Evolutionary conservation across 2,797 vertebrate genomes (phyloP).

Genomic region (Alfaro cultratus): DNA sequence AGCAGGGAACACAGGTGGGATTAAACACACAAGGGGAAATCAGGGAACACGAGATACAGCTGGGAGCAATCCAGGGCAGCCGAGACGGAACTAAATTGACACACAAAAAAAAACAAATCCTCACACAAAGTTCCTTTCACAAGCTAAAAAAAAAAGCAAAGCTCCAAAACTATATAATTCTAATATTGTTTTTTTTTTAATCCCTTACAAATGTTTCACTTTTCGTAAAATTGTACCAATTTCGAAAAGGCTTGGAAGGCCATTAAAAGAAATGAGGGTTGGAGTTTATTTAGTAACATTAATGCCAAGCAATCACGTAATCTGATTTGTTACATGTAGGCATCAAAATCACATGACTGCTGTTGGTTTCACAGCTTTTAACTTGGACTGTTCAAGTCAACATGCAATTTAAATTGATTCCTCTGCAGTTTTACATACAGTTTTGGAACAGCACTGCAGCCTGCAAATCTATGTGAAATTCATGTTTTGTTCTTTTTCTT

Average conservation of each 20-base stretch:
- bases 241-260: neutral
- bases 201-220: neutral
- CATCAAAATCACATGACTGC: neutral
- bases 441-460: neutral
- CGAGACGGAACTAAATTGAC: too few species aligned
- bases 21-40: too few species aligned
- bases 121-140: neutral
- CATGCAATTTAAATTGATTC: neutral
- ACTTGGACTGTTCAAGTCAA: neutral
- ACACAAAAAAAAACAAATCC: too few species aligned
- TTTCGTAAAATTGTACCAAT: neutral
- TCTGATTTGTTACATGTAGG: too few species aligned
- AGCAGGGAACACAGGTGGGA: too few species aligned
- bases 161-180: neutral
- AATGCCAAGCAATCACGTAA: neutral
- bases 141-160: neutral
- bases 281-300: constrained; percentile 8
- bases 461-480: neutral
- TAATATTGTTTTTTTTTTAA: neutral
- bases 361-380: neutral
- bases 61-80: too few species aligned
- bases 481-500: neutral
- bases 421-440: neutral
- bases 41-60: too few species aligned
- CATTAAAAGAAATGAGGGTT: neutral